A percentile compares a stretch with the other conserved stretches of the same genome.
These are phyloP conservation scores for Chrysopilus asiliformis DNA, from an alignment of 2,888 invertebrate species.

Conservation along the genomic window DNA sequence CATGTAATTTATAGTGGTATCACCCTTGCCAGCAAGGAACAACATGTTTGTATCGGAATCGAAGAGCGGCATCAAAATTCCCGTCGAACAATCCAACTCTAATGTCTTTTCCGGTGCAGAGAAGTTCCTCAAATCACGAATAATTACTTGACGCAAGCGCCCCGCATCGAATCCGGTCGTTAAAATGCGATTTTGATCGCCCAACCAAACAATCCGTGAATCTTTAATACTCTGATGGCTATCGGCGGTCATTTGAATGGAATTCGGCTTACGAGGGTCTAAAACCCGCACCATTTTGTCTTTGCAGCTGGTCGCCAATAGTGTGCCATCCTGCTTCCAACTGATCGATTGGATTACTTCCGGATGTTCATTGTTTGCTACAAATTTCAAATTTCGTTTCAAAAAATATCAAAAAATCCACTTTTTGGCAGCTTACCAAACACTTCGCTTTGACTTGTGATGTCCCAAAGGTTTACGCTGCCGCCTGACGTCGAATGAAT, in stretches of 20 bases:
- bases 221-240: constrained; percentile 88
- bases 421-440: constrained; percentile 63
- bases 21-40: constrained; percentile 89
- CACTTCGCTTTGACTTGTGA: constrained; percentile 66
- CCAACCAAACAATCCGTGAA: constrained; percentile 82
- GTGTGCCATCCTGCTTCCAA: constrained; percentile 75
- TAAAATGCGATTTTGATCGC: constrained; percentile 66
- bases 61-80: constrained; percentile 82
- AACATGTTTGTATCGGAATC: constrained; percentile 92
- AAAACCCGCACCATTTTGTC: constrained; percentile 79
- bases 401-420: too few relatives aligned
- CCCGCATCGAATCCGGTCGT: constrained; percentile 85
- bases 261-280: constrained; percentile 57
- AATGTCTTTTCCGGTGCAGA: constrained; percentile 61
- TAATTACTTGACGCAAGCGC: constrained; percentile 73
- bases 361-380: constrained; percentile 59
- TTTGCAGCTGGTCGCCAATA: constrained; percentile 75
- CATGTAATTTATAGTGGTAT: constrained; percentile 80
- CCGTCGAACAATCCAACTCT: constrained; percentile 75
- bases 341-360: constrained; percentile 82
- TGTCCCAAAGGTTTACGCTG: constrained; percentile 74
- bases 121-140: constrained; percentile 76
- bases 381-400: too few relatives aligned
- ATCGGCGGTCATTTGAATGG: constrained; percentile 48
- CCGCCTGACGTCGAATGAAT: constrained; percentile 74